Evolutionary conservation across 2,888 invertebrate genomes (phyloP), one percentile per base, ranked within the genome.

Genomic region (Cenopis cana): DNA sequence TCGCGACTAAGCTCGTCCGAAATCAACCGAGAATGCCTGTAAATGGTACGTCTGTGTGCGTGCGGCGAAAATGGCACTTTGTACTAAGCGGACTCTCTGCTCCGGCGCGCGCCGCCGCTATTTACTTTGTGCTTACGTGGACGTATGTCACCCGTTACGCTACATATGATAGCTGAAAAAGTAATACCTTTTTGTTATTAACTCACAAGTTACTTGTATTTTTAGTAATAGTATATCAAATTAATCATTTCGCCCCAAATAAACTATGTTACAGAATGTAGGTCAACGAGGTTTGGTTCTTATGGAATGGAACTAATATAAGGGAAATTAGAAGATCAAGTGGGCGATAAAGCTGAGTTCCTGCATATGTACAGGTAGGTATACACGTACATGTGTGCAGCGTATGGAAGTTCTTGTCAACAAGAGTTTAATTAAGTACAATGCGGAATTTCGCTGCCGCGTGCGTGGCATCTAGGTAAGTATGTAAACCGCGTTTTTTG

Each of bases 261-360:
- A 52, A 18, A 10, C 38, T 18, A n/a, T 60, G 18, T 17, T 18
- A 60, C 50, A 20, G 41, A 50, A 65, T 57, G 52, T 57, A 65
- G 69, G 69, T 69, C 69, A 69, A 18, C 20, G 18, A 52, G 52
- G 57, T 64, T 69, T 29, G 41, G 64, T 46, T 55, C 50, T 52
- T 33, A 17, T 17, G 38, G 50, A 64, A 17, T 17, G 38, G 50
- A 64, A 52, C 50, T 18, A 56, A 41, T 50, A 52, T 46, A 20
- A 65, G 41, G 57, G 57, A 69, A 64, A n/a, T 24, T 17, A 57
- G 50, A 52, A 69, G 64, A 69, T 46, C 14, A 18, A 57, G 41
- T 38, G 52, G 33, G 38, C 56, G 69, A 57, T 64, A 69, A 33
- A n/a, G 41, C 29, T 11, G 56, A 20, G 57, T 57, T 46, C 49